Evolutionary conservation across 2,888 invertebrate genomes (phyloP), one percentile per base, ranked within the genome.

Genomic region (Watsonalla cultraria): DNA sequence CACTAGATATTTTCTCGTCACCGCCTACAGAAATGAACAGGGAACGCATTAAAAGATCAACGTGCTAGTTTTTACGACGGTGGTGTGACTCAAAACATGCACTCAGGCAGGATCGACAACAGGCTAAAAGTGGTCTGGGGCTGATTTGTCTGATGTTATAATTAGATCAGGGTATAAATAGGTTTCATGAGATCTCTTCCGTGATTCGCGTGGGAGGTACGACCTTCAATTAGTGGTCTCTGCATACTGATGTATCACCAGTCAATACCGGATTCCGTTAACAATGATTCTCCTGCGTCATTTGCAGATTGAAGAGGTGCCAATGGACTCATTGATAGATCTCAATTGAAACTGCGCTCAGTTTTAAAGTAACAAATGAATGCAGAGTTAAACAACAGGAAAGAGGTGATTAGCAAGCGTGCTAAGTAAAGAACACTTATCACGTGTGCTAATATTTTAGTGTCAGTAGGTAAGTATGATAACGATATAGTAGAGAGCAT

Each of bases 161-260:
- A 85, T 82, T 86, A 84, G 82, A 80, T 53, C 68, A 66, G 66
- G 67, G 70, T 85, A 84, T 78, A 81, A 84, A 86, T 88, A 88
- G 80, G 59, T 63, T 72, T 77, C 75, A 76, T 77, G 79, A 78
- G 78, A 73, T 78, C 74, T 80, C 78, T 77, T 74, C 50, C 72
- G 68, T 59, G 61, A 63, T 66, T 67, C 67, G 78, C 74, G 89
- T 87, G 80, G 86, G 86, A 64, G 80, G 65, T 68, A 65, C 70
- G 82, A 80, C 85, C 84, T 87, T 86, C 84, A 84, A 77, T 80
- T 74, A 77, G 67, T 70, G 68, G 76, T 76, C 76, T 76, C 65
- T 60, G 64, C 68, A 66, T 71, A 69, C 65, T 76, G 70, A 78
- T 73, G 73, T 72, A 64, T 67, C 70, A 76, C 80, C 73, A 65